Base-by-base conservation (phyloP, 2,888 invertebrate species). In the Trissolcus brochymenae region DNA sequence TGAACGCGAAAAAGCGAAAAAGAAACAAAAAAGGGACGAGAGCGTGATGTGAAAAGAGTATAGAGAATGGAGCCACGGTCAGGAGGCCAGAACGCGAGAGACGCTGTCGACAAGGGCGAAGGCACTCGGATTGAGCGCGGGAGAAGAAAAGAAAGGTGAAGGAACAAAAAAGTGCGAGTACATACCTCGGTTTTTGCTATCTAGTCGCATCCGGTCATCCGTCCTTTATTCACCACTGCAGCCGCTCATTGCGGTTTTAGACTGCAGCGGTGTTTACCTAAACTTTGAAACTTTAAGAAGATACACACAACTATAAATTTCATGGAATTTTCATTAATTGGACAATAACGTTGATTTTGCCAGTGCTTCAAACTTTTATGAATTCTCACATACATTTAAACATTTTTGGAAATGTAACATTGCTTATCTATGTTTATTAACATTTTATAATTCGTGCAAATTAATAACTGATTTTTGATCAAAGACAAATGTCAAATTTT, bases 201-300 rank as follows among this genome's bases (percentile, higher is more conserved):
- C 77, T 79, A 84, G 86, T 87, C 85, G 85, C 85, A 88, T 88
- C 88, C 87, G 87, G 87, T 85, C 85, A 84, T 84, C 84, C 83
- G 84, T 85, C 83, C 82, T 83, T 82, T 76, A 73, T 79, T 76
- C 62, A 62, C 67, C 55, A 72, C 62, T 56, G 81, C 56, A 74
- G 72, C 65, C 35, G 35, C 35, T 35, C 35, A 35, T 35, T 35
- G 35, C 35, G 35, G 35, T 35, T 35, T 35, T 11, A 35, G 35
- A 35, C 35, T 9, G 9, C 35, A 35, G 35, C 35, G 9, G 9
- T 35, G 35, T 35, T 35, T 35, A 35, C 35, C 35, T 35, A 35
- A 35, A 35, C 35, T 35, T 35, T 35, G 35, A 35, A 35, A 35
- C 35, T 35, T 35, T 35, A 35, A 35, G 35, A 35, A 35, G 35